Conservation (phyloP, 1,140 invertebrate genomes). For the Gonatopus flavifemur region DNA sequence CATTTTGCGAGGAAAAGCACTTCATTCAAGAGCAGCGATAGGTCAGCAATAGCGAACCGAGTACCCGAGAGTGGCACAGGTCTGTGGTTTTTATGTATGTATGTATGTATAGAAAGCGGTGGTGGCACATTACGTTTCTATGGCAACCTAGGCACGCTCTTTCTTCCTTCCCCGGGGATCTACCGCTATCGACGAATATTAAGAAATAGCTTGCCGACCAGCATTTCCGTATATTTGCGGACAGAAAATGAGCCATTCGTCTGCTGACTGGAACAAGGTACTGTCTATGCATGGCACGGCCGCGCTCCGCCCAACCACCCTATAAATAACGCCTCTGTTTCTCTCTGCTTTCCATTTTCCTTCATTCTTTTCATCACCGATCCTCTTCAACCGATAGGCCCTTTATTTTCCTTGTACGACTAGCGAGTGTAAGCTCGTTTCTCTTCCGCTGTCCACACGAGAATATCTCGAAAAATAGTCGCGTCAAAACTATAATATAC, state of each 20-base stretch:
- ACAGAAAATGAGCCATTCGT: constrained; percentile 46
- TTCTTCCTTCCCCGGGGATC: constrained; percentile 32
- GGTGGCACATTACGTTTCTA: constrained; percentile 39
- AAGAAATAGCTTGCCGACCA: constrained; percentile 48
- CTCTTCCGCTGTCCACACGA: constrained; percentile 13
- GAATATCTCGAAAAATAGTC: too few relatives aligned
- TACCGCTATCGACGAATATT: constrained; percentile 48
- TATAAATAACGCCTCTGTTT: constrained; percentile 48
- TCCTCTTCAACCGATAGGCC: background rate
- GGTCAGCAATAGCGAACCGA: constrained; percentile 2
- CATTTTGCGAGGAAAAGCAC: background rate
- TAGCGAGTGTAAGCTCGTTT: background rate
- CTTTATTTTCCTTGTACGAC: background rate
- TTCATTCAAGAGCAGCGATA: background rate
- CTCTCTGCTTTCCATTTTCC: constrained; percentile 4
- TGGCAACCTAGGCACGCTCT: constrained; percentile 40
- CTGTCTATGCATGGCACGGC: constrained; percentile 54
- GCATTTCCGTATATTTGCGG: constrained; percentile 50
- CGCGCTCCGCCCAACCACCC: constrained; percentile 39
- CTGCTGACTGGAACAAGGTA: constrained; percentile 39
- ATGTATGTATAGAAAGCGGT: background rate
- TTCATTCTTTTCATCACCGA: background rate
- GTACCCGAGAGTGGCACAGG: constrained; percentile 1
- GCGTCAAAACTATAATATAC: too few relatives aligned
- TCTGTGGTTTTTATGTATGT: background rate